Percentiles rank a stretch among this genome's conserved stretches.
Conservation (phyloP, 2,113 vertebrate genomes). For the Callionymus lyra region DNA sequence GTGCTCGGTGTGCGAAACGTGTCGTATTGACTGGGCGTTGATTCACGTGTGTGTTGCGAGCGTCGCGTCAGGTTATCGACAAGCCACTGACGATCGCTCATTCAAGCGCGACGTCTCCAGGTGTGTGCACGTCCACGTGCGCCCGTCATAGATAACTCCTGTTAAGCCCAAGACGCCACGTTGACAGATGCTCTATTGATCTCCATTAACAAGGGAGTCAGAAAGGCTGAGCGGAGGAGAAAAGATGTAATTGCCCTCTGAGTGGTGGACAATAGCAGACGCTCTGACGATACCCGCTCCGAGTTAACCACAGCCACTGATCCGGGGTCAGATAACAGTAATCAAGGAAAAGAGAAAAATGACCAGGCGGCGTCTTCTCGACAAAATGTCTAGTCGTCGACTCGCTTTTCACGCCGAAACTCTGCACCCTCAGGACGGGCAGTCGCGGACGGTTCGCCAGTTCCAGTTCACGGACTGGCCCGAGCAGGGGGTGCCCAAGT, state of each 20-base stretch:
- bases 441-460: conserved; percentile 93
- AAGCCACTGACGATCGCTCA: conserved; percentile 29
- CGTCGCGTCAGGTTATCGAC: conserved; percentile 25
- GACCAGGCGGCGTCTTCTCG: conserved; percentile 27
- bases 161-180: conserved; percentile 52
- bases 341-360: conserved; percentile 34
- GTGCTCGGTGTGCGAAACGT: conserved; percentile 19
- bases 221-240: conserved; percentile 54
- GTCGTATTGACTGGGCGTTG: conserved; percentile 40
- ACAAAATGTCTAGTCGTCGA: too few relatives aligned
- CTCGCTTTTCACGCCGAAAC: background rate
- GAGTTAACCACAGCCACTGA: conserved; percentile 50
- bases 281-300: conserved; percentile 34
- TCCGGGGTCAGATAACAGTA: conserved; percentile 58
- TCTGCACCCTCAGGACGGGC: conserved; percentile 84
- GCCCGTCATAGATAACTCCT: conserved; percentile 48
- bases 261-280: conserved; percentile 52
- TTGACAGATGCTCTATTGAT: conserved; percentile 65
- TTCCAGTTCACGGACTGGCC: conserved; percentile 99
- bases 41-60: conserved; percentile 26
- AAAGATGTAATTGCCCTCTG: conserved; percentile 59
- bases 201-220: conserved; percentile 62
- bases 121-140: background rate
- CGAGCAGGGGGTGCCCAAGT: conserved; percentile 94
- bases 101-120: conserved; percentile 29